Evolutionary conservation across 1,140 invertebrate genomes (phyloP), one percentile per base, ranked within the genome.

Genomic region (Philotrypesis tridentata): DNA sequence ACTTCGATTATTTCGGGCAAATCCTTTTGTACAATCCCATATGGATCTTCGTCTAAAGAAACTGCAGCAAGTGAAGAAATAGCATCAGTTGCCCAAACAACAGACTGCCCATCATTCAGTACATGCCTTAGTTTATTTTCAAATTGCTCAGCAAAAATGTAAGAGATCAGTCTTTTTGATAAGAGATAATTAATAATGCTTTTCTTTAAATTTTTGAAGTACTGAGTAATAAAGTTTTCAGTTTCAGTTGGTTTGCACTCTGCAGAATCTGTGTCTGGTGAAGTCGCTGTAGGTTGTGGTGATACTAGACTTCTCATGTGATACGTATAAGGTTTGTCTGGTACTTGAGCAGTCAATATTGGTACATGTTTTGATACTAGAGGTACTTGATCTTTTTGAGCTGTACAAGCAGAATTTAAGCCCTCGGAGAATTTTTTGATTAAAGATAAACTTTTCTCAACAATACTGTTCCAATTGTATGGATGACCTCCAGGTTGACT

Each of bases 11-110:
- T 94, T 25, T 89, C 86, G 12, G 95, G 90, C 33, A 97, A 89
- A 89, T 96, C 95, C 88, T 95, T 95, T 86, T 96, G 96, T 6
- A 96, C 95, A 68, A 97, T 94, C 63, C 96, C 96, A 91, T 94
- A 97, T 78, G 92, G 93, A 90, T 97, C 96, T 91, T 97, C 96
- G 11, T 85, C 93, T 5, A 96, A 88, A 0, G 96, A 96, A 48
- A 93, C 90, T 2, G 94, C 93, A 40, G 93, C 93, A 23, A 97
- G 89, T 37, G 93, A 92, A 0, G 96, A 93, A 65, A 97, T 91
- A 2, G 95, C 94, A 90, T 96, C 95, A 21, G 92, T 92, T 2
- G 94, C 92, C 94, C 95, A 96, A 74, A 95, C 93, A 17, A 96
- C 92, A 0, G 94, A 92, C 86, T 96, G 93, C n/a, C 93, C 93